Base-by-base conservation (phyloP, 2,113 vertebrate genomes). In the Perognathus longimembris region DNA sequence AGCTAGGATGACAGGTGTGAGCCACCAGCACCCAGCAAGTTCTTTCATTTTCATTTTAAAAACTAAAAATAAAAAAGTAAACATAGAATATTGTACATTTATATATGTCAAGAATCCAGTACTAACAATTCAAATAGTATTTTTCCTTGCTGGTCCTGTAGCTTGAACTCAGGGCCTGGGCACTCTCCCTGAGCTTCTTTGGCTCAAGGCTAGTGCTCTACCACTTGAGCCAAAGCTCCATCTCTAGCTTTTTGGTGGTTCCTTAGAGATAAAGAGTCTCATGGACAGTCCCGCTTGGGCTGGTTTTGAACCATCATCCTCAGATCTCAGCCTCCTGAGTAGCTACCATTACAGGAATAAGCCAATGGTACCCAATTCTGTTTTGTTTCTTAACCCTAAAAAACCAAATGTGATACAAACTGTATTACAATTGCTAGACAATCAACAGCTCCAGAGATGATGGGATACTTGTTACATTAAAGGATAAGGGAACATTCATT, bases 341-440 rank as follows among this genome's bases (percentile, higher is more conserved):
- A 2, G 45, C 50, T 54, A 11, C 17, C 17, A 54, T 54, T 12
- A 18, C 50, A 54, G 50, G 50, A 54, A 15, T 54, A 15, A 54
- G 50, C 14, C 50, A 17, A 4, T 3, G 15, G 50, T 54, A 54
- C 50, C 50, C 50, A 54, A 54, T 54, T 54, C 15, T 15, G 17
- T 54, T 54, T 90, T 20, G 84, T 76, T 6, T 45, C 76, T 70
- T 34, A 78, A 38, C 11, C 73, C 67, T 45, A n/a, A 6, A 4
- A 74, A 89, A 64, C 42, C 75, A 87, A 84, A 73, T 57, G 71
- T 73, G 70, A 71, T 54, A 64, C 14, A 66, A 83, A 86, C 20
- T 59, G 28, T 54, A 1, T 57, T 30, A 59, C 0, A 63, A 32
- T 30, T 78, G 15, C 6, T 8, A 57, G 66, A 80, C 8, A 78